A percentile compares a stretch with the other conserved stretches of the same genome.
Conservation (phyloP, 1,140 invertebrate genomes). For the Pemphigus obesinymphae region DNA sequence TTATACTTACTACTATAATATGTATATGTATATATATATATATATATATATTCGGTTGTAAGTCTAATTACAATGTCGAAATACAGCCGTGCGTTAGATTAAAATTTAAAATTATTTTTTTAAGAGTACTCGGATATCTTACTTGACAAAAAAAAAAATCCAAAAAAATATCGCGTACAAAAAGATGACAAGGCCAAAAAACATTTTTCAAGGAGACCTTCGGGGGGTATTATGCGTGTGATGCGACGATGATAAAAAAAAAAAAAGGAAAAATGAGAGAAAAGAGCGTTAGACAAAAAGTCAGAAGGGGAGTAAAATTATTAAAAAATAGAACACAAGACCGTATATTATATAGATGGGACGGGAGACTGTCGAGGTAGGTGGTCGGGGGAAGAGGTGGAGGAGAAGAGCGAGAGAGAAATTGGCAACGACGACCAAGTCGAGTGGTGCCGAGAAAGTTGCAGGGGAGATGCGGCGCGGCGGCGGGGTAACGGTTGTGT, state of each 20-base stretch:
- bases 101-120: slow-evolving; percentile 22
- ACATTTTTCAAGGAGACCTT: slow-evolving; percentile 37
- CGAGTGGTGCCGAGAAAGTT: slow-evolving; percentile 38
- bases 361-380: not conserved
- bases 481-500: not conserved
- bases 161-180: not conserved
- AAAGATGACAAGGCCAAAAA: slow-evolving; percentile 39
- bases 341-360: not conserved
- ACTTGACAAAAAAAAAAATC: slow-evolving; percentile 22
- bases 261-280: not conserved
- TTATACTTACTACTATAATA: not conserved
- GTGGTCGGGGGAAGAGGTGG: not conserved
- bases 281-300: slow-evolving; percentile 36
- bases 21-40: no score
- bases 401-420: slow-evolving; percentile 19
- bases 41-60: not conserved
- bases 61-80: slow-evolving; percentile 23
- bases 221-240: slow-evolving; percentile 26
- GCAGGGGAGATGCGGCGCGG: slow-evolving; percentile 6
- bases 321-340: slow-evolving; percentile 41
- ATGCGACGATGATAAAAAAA: slow-evolving; percentile 31
- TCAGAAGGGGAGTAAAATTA: slow-evolving; percentile 36
- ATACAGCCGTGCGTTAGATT: not conserved
- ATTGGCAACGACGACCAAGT: slow-evolving; percentile 34
- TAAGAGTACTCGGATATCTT: not conserved